Evolutionary conservation across 2,888 invertebrate genomes (phyloP), one percentile per base, ranked within the genome.

Genomic region (Ypsolopha sequella): DNA sequence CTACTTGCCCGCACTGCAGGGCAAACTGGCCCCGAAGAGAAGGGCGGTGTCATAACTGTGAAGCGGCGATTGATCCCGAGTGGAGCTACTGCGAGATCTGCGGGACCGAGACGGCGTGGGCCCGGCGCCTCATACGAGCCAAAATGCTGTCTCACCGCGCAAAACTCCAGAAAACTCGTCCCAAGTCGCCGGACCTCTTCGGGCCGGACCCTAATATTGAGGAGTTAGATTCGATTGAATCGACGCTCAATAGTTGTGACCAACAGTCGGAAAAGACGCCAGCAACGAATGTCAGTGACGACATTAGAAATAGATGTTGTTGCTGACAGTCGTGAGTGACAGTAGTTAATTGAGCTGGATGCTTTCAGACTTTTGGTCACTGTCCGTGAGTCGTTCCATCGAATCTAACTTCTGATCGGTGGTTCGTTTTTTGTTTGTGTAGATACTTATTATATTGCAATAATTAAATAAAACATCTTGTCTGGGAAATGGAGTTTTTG

Each of bases 81-180:
- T 36, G 36, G 36, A 36, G 36, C 36, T 36, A 36, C 36, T 36
- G 36, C 6, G 36, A 36, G 36, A 6, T 36, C 7, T 36, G 36
- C 36, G 36, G 36, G 36, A 6, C 7, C 7, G 38, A 44, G 44
- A 48, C 47, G 36, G 41, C 48, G 48, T 36, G 51, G 36, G 51
- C 48, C 34, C 47, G 38, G 48, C 47, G 51, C 41, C 51, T 51
- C 43, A 47, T 41, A 51, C 51, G 48, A 48, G 48, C 51, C 51
- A 51, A 48, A 48, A 41, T 41, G 48, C 51, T 48, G 51, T 51
- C 51, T 35, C 48, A 51, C 51, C 41, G 51, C 48, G 51, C 51
- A 34, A 51, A 51, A 48, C 39, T 51, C 47, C 47, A 43, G 33
- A 47, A 51, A 41, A 43, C 44, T 34, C 41, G 36, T 24, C 44